Percentiles rank a stretch among this genome's conserved stretches.
phyloP scores from a whole-genome alignment of 2,113 vertebrate genomes.

The Malurus alboscapulatus region DNA sequence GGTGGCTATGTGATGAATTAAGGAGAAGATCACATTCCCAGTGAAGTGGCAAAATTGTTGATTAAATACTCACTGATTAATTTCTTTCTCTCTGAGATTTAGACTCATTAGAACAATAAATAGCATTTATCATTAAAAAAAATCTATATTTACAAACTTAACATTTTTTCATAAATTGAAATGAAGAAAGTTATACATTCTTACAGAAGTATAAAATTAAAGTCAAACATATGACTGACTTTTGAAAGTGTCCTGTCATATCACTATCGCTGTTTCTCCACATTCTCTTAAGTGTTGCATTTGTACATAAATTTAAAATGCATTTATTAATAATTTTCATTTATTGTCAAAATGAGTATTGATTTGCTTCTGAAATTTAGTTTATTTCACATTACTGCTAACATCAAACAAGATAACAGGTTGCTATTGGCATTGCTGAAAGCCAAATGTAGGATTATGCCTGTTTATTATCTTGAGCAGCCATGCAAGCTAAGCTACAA shows the following conservation, averaged over 20 bases:
- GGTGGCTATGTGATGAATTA: not conserved
- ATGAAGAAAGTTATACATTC: not conserved
- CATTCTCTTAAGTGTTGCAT: not conserved
- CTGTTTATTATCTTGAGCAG: slow-evolving; percentile 31
- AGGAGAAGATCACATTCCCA: not conserved
- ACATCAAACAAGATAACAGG: slow-evolving; percentile 26
- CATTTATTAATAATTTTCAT: slow-evolving; percentile 21
- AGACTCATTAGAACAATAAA: not conserved
- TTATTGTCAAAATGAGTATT: slow-evolving; percentile 23
- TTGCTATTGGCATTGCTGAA: slow-evolving; percentile 18
- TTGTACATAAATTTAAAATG: not conserved
- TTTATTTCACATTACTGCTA: slow-evolving; percentile 28
- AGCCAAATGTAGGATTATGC: slow-evolving; percentile 28
- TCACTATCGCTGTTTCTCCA: not conserved
- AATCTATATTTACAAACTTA: not conserved
- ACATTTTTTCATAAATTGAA: not conserved
- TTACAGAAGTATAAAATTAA: not conserved
- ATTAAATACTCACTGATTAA: not conserved
- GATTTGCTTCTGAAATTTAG: slow-evolving; percentile 30
- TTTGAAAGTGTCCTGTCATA: not conserved
- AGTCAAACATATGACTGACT: not conserved
- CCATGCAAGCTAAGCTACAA: slow-evolving; percentile 31
- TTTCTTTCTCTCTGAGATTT: not conserved
- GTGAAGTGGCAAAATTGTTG: not conserved
- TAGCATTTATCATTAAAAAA: not conserved